These are phyloP conservation scores for Stenodema calcarata DNA, from an alignment of 2,888 invertebrate species.

Conservation along the genomic window DNA sequence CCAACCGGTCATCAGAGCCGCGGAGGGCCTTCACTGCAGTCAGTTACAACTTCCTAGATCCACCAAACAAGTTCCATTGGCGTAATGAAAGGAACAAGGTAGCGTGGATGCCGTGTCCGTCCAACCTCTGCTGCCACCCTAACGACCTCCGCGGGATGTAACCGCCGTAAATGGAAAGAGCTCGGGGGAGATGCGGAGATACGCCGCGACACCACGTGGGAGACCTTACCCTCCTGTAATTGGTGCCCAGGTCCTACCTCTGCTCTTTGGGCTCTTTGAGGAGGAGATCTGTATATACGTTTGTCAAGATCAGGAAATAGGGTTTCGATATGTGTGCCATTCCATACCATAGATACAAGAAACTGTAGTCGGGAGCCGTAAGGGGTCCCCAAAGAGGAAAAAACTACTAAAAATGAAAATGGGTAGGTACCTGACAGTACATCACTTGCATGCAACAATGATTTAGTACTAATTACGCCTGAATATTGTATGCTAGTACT, in stretches of 20 bases:
- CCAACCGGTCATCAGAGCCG: neutral
- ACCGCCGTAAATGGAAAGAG: constrained; percentile 16
- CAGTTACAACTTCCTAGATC: constrained; percentile 24
- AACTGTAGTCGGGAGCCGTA: too few species aligned
- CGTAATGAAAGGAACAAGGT: constrained; percentile 1
- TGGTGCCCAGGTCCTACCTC: neutral
- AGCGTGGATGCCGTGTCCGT: neutral
- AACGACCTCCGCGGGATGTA: constrained; percentile 29
- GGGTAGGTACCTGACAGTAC: too few species aligned
- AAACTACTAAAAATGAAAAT: too few species aligned
- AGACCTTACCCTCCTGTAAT: constrained; percentile 30
- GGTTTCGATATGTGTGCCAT: neutral
- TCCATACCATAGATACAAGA: too few species aligned
- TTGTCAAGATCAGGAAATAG: neutral
- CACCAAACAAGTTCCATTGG: constrained; percentile 17
- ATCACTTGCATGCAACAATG: too few species aligned
- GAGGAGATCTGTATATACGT: neutral
- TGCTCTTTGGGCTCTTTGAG: neutral
- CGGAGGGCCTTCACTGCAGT: neutral
- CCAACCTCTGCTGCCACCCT: neutral
- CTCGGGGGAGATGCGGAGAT: constrained; percentile 7
- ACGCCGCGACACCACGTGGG: constrained; percentile 32
- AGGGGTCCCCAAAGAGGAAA: too few species aligned
- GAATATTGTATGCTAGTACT: too few species aligned
- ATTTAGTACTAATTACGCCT: too few species aligned